Base-by-base conservation (phyloP, 1,140 invertebrate genomes). In the Patella vulgata region DNA sequence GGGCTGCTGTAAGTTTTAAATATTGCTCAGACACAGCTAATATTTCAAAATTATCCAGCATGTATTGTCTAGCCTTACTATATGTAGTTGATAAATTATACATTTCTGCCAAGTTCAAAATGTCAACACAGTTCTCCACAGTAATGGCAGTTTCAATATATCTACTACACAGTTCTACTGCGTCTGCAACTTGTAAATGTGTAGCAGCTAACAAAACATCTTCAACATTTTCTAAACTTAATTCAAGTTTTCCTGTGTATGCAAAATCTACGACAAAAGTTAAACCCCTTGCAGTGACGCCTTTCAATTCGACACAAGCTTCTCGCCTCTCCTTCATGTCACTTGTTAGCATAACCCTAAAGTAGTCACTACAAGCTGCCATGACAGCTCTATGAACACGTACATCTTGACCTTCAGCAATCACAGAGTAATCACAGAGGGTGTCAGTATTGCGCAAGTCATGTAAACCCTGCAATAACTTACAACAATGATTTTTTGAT, bases 321-420 rank as follows among this genome's bases (percentile, higher is more conserved):
- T 81, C 75, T 9, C 74, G 58, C 47, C 78, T 78, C 55, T 83
- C 81, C 33, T 59, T 59, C 80, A 83, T 82, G 53, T 74, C 69
- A 12, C 75, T 73, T 12, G 78, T 81, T 50, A 88, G 74, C 81
- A 89, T 87, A 60, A 86, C 88, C 81, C 87, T 86, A 80, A 89
- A 89, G 70, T 89, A 90, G 66, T 88, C 86, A 70, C 80, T 82
- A 63, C 80, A 81, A n/a, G 80, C 79, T 14, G 77, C 80, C 80
- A 83, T 75, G 14, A 82, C 80, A 23, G 71, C 74, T 30, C 73
- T 70, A 54, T 83, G 81, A 14, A 82, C 78, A 25, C 68, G 59
- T 42, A 81, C 71, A 23, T 61, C 68, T 31, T 66, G 33, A 30
- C 68, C 69, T 42, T 78, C 76, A 55, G 76, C 78, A 54, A 71